Evolutionary conservation across 2,113 vertebrate species (phyloP).

Genomic region (Oxyruncus cristatus): DNA sequence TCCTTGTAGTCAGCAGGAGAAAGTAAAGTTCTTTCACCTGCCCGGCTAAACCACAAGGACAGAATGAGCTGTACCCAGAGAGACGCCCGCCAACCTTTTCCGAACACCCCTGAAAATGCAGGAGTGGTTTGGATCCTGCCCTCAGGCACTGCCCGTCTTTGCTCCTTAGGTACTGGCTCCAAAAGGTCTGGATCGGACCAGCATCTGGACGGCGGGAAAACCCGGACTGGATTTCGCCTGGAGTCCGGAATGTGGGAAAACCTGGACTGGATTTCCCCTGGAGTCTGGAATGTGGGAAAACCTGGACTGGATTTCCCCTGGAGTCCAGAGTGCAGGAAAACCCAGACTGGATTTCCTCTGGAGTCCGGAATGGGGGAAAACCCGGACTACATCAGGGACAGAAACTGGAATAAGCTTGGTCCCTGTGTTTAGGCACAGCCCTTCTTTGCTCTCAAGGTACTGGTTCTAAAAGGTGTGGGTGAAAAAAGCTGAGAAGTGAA

Average conservation of each 20-base stretch:
- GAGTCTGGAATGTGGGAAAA: neutral
- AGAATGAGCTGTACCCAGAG: neutral
- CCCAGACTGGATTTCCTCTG: accelerated
- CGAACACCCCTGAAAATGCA: neutral
- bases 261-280: neutral
- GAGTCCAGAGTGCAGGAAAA: neutral
- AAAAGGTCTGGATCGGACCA: neutral
- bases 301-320: too few species aligned
- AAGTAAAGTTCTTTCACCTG: neutral
- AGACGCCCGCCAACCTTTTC: neutral
- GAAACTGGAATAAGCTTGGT: neutral
- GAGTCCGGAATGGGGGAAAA: neutral
- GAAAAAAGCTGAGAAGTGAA: neutral
- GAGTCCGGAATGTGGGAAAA: neutral
- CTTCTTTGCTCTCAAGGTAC: neutral
- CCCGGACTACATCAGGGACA: accelerated
- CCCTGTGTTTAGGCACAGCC: neutral
- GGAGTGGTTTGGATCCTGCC: neutral
- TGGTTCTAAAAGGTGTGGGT: neutral
- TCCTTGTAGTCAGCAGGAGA: neutral
- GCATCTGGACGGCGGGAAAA: neutral
- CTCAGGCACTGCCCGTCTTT: neutral
- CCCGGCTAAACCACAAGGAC: neutral
- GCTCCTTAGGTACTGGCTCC: neutral
- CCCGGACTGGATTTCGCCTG: neutral